Evolutionary conservation across 2,888 invertebrate genomes (phyloP).

Genomic region (Dione vanillae): DNA sequence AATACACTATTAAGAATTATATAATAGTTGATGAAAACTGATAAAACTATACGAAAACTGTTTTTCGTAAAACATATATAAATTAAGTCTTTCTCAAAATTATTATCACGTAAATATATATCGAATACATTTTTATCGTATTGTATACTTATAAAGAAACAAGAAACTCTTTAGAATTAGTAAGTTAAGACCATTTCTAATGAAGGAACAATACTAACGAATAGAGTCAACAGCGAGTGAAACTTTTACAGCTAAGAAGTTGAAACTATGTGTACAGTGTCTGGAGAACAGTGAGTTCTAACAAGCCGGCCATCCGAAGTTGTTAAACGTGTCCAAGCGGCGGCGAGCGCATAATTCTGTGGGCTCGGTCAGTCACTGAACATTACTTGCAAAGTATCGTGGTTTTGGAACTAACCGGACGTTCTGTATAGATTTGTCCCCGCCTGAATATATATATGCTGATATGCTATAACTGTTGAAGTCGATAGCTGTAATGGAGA

Average conservation of each 20-base stretch:
- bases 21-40: neutral
- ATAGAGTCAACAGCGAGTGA: slow-evolving; percentile 74
- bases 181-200: slow-evolving; percentile 52
- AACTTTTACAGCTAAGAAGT: slow-evolving; percentile 78
- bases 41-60: neutral
- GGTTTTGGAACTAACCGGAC: slow-evolving; percentile 47
- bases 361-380: slow-evolving; percentile 64
- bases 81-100: neutral
- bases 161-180: neutral
- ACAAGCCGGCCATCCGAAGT: slow-evolving; percentile 78
- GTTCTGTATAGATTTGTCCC: slow-evolving; percentile 18
- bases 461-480: slow-evolving; percentile 18
- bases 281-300: slow-evolving; percentile 69
- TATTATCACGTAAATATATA: neutral
- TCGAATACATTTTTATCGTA: neutral
- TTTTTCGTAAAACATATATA: neutral
- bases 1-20: neutral
- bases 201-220: slow-evolving; percentile 58
- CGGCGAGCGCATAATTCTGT: slow-evolving; percentile 66
- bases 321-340: slow-evolving; percentile 66
- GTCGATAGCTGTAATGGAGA: slow-evolving; percentile 61
- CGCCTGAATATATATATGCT: slow-evolving; percentile 43
- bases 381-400: slow-evolving; percentile 58
- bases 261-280: slow-evolving; percentile 76
- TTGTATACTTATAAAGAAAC: neutral